Conservation (phyloP, 1,140 invertebrate species). For the Conopomorpha cramerella region DNA sequence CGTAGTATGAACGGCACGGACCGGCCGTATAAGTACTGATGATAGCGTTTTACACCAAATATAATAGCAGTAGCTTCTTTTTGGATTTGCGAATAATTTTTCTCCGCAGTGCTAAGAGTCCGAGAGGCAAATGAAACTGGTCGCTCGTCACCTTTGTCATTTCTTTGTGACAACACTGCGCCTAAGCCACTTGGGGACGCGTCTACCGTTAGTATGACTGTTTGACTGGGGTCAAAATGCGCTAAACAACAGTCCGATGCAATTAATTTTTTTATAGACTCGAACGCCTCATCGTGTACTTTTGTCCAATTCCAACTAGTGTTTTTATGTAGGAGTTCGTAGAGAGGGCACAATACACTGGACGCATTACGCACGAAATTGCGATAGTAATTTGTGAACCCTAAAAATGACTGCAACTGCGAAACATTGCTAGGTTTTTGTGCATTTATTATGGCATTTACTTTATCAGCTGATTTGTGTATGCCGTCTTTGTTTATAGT, state of each 20-base stretch:
- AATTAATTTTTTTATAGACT: neutral
- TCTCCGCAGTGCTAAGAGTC: conserved; percentile 39
- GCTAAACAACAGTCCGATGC: neutral
- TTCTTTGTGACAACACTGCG: conserved; percentile 30
- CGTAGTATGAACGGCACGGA: conserved; percentile 1
- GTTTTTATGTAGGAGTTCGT: conserved; percentile 1
- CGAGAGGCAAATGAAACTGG: conserved; percentile 45
- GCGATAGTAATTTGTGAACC: neutral
- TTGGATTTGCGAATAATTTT: conserved; percentile 45
- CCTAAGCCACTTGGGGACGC: conserved; percentile 5
- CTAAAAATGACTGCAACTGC: neutral
- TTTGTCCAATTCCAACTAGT: neutral
- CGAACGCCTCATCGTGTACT: neutral
- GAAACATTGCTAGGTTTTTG: neutral
- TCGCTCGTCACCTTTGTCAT: conserved; percentile 17
- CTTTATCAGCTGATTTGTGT: neutral
- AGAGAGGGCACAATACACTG: conserved; percentile 3
- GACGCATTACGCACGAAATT: conserved; percentile 1
- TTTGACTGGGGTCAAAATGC: neutral
- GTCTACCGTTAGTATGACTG: conserved; percentile 1
- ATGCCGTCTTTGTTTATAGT: conserved; percentile 7
- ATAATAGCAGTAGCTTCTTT: conserved; percentile 43
- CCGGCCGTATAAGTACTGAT: conserved; percentile 4
- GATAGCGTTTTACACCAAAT: conserved; percentile 15
- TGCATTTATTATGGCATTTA: neutral